Evolutionary conservation across 37 sponge, comb jelly and placozoan species (phyloP).

Genomic region (Halichondria panicea): DNA sequence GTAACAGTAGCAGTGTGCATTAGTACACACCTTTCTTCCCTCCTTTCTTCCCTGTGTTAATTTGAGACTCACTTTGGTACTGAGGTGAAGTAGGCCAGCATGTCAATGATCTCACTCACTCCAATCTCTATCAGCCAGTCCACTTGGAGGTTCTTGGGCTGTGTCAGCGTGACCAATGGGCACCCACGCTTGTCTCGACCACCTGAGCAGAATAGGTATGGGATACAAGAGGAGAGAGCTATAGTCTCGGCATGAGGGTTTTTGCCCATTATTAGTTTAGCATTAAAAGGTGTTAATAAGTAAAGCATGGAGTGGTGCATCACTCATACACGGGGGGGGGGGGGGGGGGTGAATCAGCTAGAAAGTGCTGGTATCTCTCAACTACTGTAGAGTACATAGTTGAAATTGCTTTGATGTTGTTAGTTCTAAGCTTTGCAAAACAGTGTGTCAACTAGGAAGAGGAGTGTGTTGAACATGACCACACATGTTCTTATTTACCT

Average conservation of each 20-base stretch:
- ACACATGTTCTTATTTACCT: too few relatives aligned
- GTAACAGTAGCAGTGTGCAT: too few relatives aligned
- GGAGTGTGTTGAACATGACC: too few relatives aligned
- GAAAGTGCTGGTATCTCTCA: not conserved
- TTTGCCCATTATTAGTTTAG: not conserved
- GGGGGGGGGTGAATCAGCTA: not conserved
- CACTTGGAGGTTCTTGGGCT: constrained; percentile 6
- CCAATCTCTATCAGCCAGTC: constrained; percentile 53
- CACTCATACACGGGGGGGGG: too few relatives aligned
- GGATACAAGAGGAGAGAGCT: not conserved
- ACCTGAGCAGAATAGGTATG: constrained; percentile 31
- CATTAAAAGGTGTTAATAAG: not conserved
- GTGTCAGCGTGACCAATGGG: constrained; percentile 54
- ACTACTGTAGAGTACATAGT: too few relatives aligned
- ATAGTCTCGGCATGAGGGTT: not conserved
- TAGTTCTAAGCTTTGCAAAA: too few relatives aligned
- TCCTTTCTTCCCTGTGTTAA: too few relatives aligned
- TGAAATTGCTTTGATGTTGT: too few relatives aligned
- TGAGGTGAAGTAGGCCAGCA: constrained; percentile 74
- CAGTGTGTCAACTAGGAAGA: too few relatives aligned
- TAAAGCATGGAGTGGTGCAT: too few relatives aligned
- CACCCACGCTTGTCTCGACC: constrained; percentile 60
- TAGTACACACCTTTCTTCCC: too few relatives aligned
- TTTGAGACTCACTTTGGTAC: constrained; percentile 53
- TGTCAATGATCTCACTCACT: constrained; percentile 48